Percentiles rank a stretch among this genome's conserved stretches.
These are phyloP conservation scores for Bursaphelenchus mucronatus DNA, from an alignment of 1,140 invertebrate genomes.

Conservation along the genomic window DNA sequence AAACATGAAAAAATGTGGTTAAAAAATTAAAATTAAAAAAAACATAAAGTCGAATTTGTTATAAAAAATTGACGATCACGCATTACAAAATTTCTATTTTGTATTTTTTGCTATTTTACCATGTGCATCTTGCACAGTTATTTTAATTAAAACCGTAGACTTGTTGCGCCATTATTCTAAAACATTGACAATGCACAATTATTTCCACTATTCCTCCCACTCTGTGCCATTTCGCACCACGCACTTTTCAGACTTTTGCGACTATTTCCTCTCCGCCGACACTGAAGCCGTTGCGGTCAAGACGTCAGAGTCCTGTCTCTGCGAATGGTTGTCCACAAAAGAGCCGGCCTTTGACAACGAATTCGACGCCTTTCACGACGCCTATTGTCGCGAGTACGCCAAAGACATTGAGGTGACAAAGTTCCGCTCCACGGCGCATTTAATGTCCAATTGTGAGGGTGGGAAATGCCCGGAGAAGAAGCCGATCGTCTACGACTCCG, in stretches of 20 bases:
- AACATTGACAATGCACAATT: no score
- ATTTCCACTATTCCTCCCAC: no score
- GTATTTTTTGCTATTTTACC: no score
- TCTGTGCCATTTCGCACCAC: neutral
- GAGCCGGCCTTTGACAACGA: slow-evolving; percentile 29
- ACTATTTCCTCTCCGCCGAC: slow-evolving; percentile 50
- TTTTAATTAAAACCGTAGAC: no score
- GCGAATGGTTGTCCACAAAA: slow-evolving; percentile 36
- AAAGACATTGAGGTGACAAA: slow-evolving; percentile 18
- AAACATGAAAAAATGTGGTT: no score
- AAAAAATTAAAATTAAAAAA: no score
- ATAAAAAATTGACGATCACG: no score
- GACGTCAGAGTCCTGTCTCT: slow-evolving; percentile 22
- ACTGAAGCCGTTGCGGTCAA: slow-evolving; percentile 7
- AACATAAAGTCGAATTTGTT: no score
- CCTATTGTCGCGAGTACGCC: slow-evolving; percentile 29
- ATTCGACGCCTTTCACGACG: slow-evolving; percentile 16
- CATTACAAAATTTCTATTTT: no score
- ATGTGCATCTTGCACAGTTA: no score
- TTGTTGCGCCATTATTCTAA: no score
- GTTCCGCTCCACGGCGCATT: slow-evolving; percentile 18
- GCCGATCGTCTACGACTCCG: slow-evolving; percentile 18
- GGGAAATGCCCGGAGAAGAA: slow-evolving; percentile 9
- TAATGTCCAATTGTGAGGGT: slow-evolving; percentile 31
- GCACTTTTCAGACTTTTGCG: slow-evolving; percentile 56